Percentiles rank a stretch among this genome's conserved stretches.
Evolutionary conservation across 2,888 invertebrate genomes (phyloP).

Genomic region (Mystacides longicornis): DNA sequence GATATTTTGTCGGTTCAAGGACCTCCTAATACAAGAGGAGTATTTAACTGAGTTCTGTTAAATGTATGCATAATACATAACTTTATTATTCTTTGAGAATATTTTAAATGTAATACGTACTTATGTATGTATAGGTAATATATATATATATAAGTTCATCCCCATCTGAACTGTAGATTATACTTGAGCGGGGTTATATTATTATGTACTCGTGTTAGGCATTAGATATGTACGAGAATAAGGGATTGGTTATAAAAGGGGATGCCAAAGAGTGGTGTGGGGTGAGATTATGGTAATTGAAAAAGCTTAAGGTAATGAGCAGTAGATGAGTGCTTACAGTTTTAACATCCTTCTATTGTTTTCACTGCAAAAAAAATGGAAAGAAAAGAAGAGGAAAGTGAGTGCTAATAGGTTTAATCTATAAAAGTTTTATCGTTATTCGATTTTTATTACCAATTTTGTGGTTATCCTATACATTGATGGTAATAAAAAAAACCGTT

Average conservation of each 20-base stretch:
- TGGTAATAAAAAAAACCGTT: constrained; percentile 7
- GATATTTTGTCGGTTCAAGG: no score
- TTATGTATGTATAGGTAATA: neutral
- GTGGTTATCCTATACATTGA: no score
- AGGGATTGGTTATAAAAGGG: constrained; percentile 21
- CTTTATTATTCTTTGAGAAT: neutral
- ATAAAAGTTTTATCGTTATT: constrained; percentile 12
- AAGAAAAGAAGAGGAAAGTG: constrained; percentile 5
- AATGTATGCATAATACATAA: neutral
- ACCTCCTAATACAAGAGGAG: no score
- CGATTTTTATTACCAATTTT: constrained; percentile 8
- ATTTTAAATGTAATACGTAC: neutral
- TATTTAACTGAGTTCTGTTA: no score
- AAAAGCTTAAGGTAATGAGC: constrained; percentile 26
- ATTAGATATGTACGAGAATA: constrained; percentile 17
- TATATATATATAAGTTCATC: neutral
- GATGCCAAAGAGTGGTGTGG: constrained; percentile 13
- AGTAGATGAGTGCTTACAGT: constrained; percentile 24
- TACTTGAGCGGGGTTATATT: constrained; percentile 12
- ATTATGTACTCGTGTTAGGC: constrained; percentile 14
- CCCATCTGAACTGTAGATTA: constrained; percentile 13
- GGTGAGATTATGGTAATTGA: constrained; percentile 26
- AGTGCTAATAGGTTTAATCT: constrained; percentile 15
- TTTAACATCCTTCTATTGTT: constrained; percentile 17
- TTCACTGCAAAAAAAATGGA: constrained; percentile 11